These are phyloP conservation scores for Scaptomyza polygonia DNA, from an alignment of 2,888 invertebrate species.

Conservation along the genomic window DNA sequence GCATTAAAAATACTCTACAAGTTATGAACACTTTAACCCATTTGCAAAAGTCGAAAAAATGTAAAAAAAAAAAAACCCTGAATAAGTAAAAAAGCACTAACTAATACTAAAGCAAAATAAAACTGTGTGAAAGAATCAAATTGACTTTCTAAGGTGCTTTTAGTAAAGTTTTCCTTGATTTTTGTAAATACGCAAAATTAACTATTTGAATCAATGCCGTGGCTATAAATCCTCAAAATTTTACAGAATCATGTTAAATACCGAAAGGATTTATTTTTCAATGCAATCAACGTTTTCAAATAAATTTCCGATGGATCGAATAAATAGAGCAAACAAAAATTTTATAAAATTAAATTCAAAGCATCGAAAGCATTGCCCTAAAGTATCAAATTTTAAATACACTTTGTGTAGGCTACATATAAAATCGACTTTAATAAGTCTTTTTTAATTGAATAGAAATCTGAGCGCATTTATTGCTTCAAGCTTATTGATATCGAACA, in stretches of 20 bases:
- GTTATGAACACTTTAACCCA: not conserved
- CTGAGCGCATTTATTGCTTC: constrained; percentile 1
- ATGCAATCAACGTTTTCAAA: not conserved
- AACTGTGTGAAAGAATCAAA: too few relatives aligned
- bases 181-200: too few relatives aligned
- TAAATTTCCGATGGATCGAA: not conserved
- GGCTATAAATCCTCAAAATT: too few relatives aligned
- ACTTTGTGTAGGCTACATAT: constrained; percentile 7
- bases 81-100: too few relatives aligned
- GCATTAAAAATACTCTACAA: not conserved
- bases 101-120: too few relatives aligned
- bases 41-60: too few relatives aligned
- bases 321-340: not conserved
- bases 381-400: constrained; percentile 13
- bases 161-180: too few relatives aligned
- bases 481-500: constrained; percentile 7
- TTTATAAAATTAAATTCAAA: not conserved
- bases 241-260: too few relatives aligned
- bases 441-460: not conserved
- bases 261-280: not conserved
- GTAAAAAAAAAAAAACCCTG: too few relatives aligned
- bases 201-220: too few relatives aligned
- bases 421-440: constrained; percentile 8
- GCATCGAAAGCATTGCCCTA: not conserved
- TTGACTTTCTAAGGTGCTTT: too few relatives aligned